Evolutionary conservation across 2,888 invertebrate genomes (phyloP).

Genomic region (Magallana nippona): DNA sequence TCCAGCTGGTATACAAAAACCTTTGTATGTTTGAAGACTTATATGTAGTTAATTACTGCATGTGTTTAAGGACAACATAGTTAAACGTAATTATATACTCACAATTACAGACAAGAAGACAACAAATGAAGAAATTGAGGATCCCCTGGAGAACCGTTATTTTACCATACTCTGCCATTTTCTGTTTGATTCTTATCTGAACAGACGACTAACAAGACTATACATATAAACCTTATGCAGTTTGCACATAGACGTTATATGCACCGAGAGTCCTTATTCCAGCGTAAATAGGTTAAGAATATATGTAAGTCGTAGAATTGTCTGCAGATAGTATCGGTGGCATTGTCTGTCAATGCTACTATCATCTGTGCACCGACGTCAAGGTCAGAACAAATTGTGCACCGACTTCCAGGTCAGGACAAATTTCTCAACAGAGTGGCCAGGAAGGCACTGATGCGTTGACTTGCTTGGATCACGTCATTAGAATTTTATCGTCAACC

Average conservation of each 20-base stretch:
- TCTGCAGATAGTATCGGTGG: no score
- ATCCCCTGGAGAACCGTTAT: neutral
- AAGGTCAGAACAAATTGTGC: no score
- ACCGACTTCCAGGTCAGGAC: no score
- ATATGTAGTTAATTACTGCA: no score
- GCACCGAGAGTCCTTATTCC: neutral
- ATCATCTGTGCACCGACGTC: no score
- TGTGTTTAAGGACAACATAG: no score
- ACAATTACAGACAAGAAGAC: neutral
- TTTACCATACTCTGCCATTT: neutral
- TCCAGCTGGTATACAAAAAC: neutral
- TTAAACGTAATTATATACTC: neutral
- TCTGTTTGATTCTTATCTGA: slow-evolving; percentile 10
- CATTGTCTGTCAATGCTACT: no score
- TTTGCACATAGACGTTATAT: neutral
- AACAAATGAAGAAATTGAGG: neutral
- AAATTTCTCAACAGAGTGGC: no score
- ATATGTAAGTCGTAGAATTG: neutral
- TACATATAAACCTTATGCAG: neutral
- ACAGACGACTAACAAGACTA: neutral
- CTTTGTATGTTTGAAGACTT: neutral
- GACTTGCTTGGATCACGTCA: no score
- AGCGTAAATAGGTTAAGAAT: neutral
- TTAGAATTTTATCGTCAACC: no score
- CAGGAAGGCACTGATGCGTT: no score